Evolutionary conservation across 2,797 vertebrate species (phyloP).

Genomic region (Sebastes aleutianus): DNA sequence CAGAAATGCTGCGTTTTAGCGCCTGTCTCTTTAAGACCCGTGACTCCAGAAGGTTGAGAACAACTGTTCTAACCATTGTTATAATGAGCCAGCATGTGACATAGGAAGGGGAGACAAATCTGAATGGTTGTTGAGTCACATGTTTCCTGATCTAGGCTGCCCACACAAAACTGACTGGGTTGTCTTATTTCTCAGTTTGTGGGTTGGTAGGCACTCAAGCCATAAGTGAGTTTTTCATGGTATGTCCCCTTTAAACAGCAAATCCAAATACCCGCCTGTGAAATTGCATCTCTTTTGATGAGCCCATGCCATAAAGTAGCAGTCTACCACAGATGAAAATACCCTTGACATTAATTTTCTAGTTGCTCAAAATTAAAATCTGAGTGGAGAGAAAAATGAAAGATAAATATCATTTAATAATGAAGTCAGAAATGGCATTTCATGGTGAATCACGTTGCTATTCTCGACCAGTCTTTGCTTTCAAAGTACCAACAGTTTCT

Average conservation of each 20-base stretch:
- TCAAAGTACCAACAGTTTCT: constrained; percentile 4
- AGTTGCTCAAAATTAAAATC: not conserved
- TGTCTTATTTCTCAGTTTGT: not conserved
- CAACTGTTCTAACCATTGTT: not conserved
- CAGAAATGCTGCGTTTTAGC: not conserved
- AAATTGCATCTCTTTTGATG: constrained; percentile 22
- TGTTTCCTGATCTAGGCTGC: not conserved
- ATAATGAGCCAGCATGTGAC: not conserved
- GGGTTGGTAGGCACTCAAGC: not conserved
- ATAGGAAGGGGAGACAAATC: not conserved
- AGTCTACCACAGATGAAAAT: not conserved
- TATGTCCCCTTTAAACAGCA: not conserved
- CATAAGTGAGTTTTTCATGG: not conserved
- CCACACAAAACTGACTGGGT: not conserved
- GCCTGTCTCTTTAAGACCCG: not conserved
- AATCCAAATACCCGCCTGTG: not conserved
- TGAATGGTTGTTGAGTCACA: not conserved
- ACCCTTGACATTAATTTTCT: not conserved
- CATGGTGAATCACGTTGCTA: not conserved
- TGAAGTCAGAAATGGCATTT: not conserved
- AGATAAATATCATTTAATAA: not conserved
- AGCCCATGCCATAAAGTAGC: not conserved
- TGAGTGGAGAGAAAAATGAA: not conserved
- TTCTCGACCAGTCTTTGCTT: not conserved
- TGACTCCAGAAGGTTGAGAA: not conserved